Conservation (phyloP, 2,113 vertebrate species). For the Crotophaga sulcirostris region DNA sequence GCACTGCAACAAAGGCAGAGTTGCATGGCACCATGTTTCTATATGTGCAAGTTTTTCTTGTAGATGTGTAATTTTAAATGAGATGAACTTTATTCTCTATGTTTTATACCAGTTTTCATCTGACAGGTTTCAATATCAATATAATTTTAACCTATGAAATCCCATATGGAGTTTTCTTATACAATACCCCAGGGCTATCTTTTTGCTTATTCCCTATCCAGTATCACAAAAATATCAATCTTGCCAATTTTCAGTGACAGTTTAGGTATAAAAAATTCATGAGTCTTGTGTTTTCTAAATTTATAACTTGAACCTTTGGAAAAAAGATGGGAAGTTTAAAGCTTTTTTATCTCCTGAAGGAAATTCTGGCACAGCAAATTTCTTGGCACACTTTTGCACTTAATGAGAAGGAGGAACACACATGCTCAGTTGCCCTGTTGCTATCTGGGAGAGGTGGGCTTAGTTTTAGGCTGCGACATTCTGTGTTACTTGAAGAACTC, state of each 20-base stretch:
- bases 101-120: not conserved
- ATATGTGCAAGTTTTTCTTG: not conserved
- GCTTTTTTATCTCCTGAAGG: not conserved
- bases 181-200: not conserved
- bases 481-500: not conserved
- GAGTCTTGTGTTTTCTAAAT: not conserved
- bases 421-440: not conserved
- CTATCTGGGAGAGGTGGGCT: not conserved
- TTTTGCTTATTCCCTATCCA: not conserved
- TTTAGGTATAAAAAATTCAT: not conserved
- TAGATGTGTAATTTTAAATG: not conserved
- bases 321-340: not conserved
- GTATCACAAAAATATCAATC: not conserved
- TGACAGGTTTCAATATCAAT: not conserved
- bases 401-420: not conserved
- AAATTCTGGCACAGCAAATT: not conserved
- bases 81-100: not conserved
- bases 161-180: not conserved
- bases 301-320: not conserved
- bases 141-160: not conserved
- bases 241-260: not conserved
- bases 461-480: not conserved
- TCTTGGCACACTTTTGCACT: not conserved
- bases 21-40: not conserved
- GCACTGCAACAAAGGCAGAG: not conserved